A percentile compares a stretch with the other conserved stretches of the same genome.
Conservation (phyloP, 2,888 invertebrate genomes). For the Cephus runcator region DNA sequence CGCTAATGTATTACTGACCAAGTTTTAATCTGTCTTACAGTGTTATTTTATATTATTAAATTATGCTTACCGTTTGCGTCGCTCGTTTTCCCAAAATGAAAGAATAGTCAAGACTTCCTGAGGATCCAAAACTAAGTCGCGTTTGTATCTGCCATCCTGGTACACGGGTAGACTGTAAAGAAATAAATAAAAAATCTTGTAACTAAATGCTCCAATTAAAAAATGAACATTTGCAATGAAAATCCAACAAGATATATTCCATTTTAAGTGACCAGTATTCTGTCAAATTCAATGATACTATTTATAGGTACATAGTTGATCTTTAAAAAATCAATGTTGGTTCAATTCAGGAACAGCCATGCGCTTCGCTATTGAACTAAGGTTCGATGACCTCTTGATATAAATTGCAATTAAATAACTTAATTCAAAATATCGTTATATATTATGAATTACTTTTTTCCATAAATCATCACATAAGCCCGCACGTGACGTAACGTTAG, state of each 20-base stretch:
- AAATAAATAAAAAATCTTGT: constrained; percentile 1
- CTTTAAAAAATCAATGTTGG: neutral
- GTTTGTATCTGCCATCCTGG: constrained; percentile 57
- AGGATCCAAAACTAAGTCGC: constrained; percentile 56
- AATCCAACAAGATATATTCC: neutral
- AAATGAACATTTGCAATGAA: neutral
- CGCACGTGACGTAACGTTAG: neutral
- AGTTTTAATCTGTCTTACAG: neutral
- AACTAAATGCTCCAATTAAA: neutral
- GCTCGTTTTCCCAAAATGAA: constrained; percentile 60
- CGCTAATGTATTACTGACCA: neutral
- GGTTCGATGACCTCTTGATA: neutral
- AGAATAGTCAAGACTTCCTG: constrained; percentile 60
- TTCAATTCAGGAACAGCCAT: neutral
- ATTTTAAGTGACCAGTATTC: neutral
- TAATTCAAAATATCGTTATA: neutral
- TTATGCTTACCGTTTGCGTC: constrained; percentile 47
- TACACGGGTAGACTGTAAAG: constrained; percentile 47
- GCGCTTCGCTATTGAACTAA: neutral
- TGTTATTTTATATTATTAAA: neutral
- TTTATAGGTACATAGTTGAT: neutral
- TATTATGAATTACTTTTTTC: neutral
- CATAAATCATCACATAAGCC: neutral
- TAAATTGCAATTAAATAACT: neutral
- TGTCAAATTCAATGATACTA: neutral